phyloP scores from a whole-genome alignment of 2,797 vertebrate genomes.

The Helarctos malayanus region DNA sequence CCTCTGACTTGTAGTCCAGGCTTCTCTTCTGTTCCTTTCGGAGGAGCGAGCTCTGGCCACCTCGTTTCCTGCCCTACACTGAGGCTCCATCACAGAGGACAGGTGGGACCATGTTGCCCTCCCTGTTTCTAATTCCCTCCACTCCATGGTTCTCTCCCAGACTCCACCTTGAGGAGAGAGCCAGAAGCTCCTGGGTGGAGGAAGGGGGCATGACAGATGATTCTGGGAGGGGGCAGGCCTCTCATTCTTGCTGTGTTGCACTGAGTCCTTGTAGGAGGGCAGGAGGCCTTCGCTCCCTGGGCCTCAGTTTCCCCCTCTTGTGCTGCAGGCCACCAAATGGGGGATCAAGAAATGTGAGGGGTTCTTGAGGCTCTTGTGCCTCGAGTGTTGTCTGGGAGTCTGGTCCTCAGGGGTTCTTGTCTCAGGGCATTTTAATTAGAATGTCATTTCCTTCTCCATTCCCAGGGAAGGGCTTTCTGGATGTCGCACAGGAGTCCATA shows the following conservation, averaged over 20 bases:
- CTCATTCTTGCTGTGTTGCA: background rate
- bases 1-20: background rate
- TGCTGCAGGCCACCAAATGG: background rate
- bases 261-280: background rate
- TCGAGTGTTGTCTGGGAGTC: background rate
- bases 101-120: too few species aligned
- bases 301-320: background rate
- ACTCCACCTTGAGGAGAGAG: background rate
- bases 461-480: constrained; percentile 37
- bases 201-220: background rate
- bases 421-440: constrained; percentile 54
- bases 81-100: background rate
- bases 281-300: background rate
- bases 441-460: constrained; percentile 54
- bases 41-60: background rate
- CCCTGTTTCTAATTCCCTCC: background rate
- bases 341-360: background rate
- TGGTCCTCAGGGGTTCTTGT: background rate
- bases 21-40: background rate
- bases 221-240: background rate
- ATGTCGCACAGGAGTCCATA: constrained; percentile 28
- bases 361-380: background rate
- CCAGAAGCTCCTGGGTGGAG: background rate
- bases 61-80: too few species aligned
- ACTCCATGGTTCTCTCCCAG: background rate